Conservation (phyloP, 2,113 vertebrate species). For the Siphamia tubifer region DNA sequence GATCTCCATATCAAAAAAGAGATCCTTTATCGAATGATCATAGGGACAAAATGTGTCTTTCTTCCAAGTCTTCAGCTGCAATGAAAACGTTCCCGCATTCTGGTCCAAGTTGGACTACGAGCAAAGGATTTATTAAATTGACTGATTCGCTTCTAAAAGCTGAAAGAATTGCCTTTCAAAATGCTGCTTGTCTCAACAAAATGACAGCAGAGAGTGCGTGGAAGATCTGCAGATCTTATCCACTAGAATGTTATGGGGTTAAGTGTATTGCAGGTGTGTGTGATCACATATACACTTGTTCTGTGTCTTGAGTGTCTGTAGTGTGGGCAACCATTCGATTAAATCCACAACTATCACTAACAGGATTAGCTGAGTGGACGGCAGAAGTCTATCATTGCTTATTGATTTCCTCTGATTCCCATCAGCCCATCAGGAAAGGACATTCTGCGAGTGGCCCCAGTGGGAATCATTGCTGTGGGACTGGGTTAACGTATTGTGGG, state of each 20-base stretch:
- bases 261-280: slow-evolving; percentile 59
- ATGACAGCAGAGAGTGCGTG: slow-evolving; percentile 48
- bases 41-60: slow-evolving; percentile 67
- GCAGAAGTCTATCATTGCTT: slow-evolving; percentile 82
- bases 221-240: slow-evolving; percentile 72
- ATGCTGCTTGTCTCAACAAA: slow-evolving; percentile 72
- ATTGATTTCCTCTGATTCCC: slow-evolving; percentile 78
- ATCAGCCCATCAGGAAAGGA: slow-evolving; percentile 72
- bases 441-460: slow-evolving; percentile 62
- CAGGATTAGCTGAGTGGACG: slow-evolving; percentile 80
- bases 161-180: slow-evolving; percentile 60
- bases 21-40: slow-evolving; percentile 72
- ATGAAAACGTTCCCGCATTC: slow-evolving; percentile 54
- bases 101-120: slow-evolving; percentile 62
- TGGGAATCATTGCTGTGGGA: slow-evolving; percentile 42
- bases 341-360: slow-evolving; percentile 78
- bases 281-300: slow-evolving; percentile 15
- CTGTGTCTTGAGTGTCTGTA: slow-evolving; percentile 27
- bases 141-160: slow-evolving; percentile 40
- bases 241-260: slow-evolving; percentile 59
- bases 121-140: slow-evolving; percentile 66
- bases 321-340: slow-evolving; percentile 73
- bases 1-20: slow-evolving; percentile 73
- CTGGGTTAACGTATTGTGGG: slow-evolving; percentile 48
- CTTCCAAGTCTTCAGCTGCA: slow-evolving; percentile 46